phyloP scores from a whole-genome alignment of 2,113 vertebrate species.

The Cinclus mexicanus region DNA sequence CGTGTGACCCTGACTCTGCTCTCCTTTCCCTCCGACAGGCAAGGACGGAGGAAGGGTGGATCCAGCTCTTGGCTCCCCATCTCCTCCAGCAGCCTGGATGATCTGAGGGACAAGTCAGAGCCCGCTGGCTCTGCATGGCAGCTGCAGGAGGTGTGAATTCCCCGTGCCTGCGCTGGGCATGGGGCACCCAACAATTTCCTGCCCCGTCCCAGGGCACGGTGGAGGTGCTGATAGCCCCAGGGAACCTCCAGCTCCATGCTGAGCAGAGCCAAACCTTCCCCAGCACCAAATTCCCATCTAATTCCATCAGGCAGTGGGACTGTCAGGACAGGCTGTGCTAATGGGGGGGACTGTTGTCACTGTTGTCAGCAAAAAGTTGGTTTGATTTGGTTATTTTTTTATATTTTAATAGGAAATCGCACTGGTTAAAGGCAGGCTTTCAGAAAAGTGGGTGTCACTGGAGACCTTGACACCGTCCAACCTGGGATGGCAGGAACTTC shows the following conservation, averaged over 20 bases:
- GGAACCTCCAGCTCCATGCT: accelerated
- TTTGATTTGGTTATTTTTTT: neutral
- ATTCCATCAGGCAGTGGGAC: accelerated
- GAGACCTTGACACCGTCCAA: neutral
- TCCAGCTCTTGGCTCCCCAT: neutral
- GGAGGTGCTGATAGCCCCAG: neutral
- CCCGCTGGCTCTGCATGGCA: neutral
- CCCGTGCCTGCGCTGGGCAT: neutral
- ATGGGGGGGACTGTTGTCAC: accelerated
- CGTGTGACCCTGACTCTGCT: neutral
- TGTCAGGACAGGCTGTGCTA: neutral
- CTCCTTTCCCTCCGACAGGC: neutral
- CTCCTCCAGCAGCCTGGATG: neutral
- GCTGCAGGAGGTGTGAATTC: neutral
- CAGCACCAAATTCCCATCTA: neutral
- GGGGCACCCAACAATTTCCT: neutral
- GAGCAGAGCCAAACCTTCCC: neutral
- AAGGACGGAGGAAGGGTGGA: neutral
- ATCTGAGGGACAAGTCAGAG: neutral
- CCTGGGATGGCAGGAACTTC: neutral
- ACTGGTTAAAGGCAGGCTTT: neutral
- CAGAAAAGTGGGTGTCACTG: neutral
- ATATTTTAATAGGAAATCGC: neutral
- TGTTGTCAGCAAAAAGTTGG: neutral
- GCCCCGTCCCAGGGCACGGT: neutral